These are phyloP conservation scores for Hypolimnas misippus DNA, from an alignment of 2,888 invertebrate genomes.

Conservation along the genomic window DNA sequence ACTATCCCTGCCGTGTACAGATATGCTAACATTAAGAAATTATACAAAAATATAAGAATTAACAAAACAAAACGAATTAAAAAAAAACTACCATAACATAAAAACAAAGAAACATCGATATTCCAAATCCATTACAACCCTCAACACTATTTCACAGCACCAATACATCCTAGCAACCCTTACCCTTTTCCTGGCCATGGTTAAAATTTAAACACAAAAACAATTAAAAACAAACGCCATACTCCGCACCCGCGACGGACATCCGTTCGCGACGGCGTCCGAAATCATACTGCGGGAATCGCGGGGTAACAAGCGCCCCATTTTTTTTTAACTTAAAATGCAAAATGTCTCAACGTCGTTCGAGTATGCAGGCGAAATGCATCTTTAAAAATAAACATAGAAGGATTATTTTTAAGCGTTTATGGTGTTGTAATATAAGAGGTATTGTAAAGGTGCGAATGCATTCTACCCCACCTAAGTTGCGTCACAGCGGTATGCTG, in stretches of 20 bases:
- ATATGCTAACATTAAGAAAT: not conserved
- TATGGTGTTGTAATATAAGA: conserved; percentile 25
- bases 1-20: too few species aligned
- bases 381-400: conserved; percentile 40
- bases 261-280: conserved; percentile 53
- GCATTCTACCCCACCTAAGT: conserved; percentile 55
- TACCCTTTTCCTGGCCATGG: conserved; percentile 79
- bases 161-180: conserved; percentile 47
- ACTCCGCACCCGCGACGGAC: conserved; percentile 40
- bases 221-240: conserved; percentile 49
- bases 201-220: conserved; percentile 48
- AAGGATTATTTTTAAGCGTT: conserved; percentile 43
- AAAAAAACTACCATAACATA: too few species aligned
- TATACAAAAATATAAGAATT: not conserved
- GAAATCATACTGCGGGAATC: conserved; percentile 60
- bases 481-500: conserved; percentile 38
- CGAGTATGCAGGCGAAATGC: conserved; percentile 38
- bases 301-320: conserved; percentile 64
- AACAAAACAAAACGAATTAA: not conserved
- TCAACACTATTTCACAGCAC: conserved; percentile 19
- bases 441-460: conserved; percentile 49
- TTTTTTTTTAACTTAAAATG: conserved; percentile 50
- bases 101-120: not conserved
- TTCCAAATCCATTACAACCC: not conserved
- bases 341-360: conserved; percentile 54